Base-by-base conservation (phyloP, 2,113 vertebrate species). In the Euleptes europaea region DNA sequence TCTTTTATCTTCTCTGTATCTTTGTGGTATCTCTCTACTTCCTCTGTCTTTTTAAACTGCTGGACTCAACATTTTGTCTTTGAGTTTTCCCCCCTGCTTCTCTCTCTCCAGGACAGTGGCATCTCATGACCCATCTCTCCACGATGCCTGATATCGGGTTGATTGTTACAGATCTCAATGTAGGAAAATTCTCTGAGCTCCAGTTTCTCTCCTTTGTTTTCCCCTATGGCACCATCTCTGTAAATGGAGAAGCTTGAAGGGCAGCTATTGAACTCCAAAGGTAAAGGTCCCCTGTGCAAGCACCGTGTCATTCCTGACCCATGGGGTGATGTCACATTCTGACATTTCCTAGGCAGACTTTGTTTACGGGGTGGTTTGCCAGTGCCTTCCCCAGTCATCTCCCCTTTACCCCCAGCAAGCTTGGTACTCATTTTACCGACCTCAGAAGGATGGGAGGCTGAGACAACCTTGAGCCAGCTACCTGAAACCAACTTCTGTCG, bases 21-120 rank as follows among this genome's bases (percentile, higher is more conserved):
- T 13, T 23, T 57, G n/a, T 63, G 35, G 31, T 60, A 42, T 66
- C 69, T 33, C 80, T 84, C 47, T 69, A 82, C 80, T 79, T 17
- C 60, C 66, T 82, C 65, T 19, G 5, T 57, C 78, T 85, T 23
- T 51, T 80, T 40, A 79, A 80, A 73, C 72, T 65, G 44, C 51
- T 86, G 82, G 88, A n/a, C 82, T 90, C 92, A 70, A 70, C 33
- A 70, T 70, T 80, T 84, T 57, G 82, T 76, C 47, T n/a, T 89
- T 73, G 9, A 5, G 7, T 31, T 77, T 79, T 83, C 67, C 40
- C 51, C 44, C 66, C 72, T 60, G 78, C 21, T 54, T 73, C 26
- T 76, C 19, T 60, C 88, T 91, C 88, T 54, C 40, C 81, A 71
- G 88, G 90, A 89, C 82, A 65, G 47, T 14, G 1, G 28, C 31